Conservation (phyloP, 2,888 invertebrate genomes). For the Thereva unica region DNA sequence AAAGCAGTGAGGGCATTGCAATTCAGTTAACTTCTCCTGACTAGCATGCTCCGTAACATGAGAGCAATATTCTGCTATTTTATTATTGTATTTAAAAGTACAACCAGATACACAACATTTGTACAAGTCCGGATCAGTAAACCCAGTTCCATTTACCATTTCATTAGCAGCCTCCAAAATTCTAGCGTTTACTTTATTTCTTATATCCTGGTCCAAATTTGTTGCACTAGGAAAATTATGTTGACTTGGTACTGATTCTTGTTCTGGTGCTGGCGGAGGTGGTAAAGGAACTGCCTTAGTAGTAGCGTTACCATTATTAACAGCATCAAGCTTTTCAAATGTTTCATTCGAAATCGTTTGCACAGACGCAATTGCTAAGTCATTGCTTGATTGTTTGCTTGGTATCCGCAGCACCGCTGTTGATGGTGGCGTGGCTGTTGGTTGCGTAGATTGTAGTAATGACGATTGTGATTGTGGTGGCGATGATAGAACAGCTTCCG, state of each 20-base stretch:
- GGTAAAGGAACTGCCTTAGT: background rate
- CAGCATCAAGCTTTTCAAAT: background rate
- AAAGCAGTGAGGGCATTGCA: constrained; percentile 61
- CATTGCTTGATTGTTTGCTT: background rate
- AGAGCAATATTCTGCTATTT: constrained; percentile 50
- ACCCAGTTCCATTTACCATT: constrained; percentile 45
- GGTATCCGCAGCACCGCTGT: too few relatives aligned
- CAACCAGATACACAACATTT: constrained; percentile 59
- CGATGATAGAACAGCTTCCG: background rate
- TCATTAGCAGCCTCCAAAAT: constrained; percentile 43
- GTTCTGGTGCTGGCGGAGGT: background rate
- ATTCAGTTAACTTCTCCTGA: constrained; percentile 47
- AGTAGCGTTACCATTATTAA: background rate
- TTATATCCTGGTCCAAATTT: background rate
- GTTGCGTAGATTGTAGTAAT: too few relatives aligned
- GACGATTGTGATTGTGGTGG: background rate
- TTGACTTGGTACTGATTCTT: background rate
- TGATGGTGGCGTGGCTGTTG: too few relatives aligned
- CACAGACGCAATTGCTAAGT: background rate
- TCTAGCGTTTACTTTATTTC: constrained; percentile 3
- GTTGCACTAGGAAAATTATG: background rate
- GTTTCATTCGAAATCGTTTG: background rate
- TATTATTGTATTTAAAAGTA: constrained; percentile 50
- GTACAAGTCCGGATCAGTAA: constrained; percentile 59
- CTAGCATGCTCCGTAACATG: constrained; percentile 51